Evolutionary conservation across 2,113 vertebrate species (phyloP).

Genomic region (Ramphastos sulfuratus): DNA sequence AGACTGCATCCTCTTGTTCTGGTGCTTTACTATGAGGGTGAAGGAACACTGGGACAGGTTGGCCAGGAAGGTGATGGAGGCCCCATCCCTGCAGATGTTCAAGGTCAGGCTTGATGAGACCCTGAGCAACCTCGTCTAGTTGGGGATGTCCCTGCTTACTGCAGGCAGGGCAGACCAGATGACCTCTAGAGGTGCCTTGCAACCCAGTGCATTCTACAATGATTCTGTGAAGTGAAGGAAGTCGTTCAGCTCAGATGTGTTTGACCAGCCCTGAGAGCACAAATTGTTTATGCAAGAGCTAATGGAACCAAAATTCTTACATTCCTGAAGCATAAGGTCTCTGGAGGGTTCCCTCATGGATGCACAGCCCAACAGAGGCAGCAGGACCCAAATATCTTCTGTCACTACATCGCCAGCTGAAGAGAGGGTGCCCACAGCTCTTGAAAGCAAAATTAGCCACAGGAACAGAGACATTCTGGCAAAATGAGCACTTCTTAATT

Average conservation of each 20-base stretch:
- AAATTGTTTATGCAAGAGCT: neutral
- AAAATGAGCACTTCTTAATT: neutral
- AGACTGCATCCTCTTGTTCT: no score
- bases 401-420: fast-evolving
- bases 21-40: no score
- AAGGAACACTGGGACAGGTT: no score
- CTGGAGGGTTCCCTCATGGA: neutral
- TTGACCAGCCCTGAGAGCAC: neutral
- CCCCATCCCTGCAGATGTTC: no score
- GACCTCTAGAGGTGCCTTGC: no score
- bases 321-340: neutral
- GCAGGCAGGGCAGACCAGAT: no score
- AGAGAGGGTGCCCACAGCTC: neutral
- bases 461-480: neutral
- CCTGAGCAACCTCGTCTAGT: no score
- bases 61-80: no score
- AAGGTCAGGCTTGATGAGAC: no score
- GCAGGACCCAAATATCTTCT: fast-evolving
- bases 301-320: neutral
- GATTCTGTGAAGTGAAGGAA: neutral
- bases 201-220: no score
- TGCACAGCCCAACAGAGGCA: fast-evolving
- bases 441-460: neutral
- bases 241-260: neutral
- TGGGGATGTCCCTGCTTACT: no score